phyloP scores from a whole-genome alignment of 2,113 vertebrate species.

The Zeus faber region DNA sequence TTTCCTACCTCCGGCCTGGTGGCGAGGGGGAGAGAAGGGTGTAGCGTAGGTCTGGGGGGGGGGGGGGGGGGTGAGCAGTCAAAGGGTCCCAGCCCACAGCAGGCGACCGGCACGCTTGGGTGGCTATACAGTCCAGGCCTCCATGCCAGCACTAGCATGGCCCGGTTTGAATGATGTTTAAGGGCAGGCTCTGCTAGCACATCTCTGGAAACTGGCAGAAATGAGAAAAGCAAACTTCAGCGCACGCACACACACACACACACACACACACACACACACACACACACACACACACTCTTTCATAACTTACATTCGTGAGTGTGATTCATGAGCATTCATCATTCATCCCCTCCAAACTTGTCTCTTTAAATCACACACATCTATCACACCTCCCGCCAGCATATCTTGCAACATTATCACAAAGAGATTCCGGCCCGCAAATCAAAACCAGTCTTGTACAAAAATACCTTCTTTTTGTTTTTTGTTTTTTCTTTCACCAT shows the following conservation, averaged over 20 bases:
- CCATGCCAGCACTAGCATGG: conserved; percentile 31
- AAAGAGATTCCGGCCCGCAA: conserved; percentile 55
- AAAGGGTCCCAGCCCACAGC: conserved; percentile 52
- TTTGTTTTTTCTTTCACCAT: conserved; percentile 32
- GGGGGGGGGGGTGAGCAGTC: conserved; percentile 27
- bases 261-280: conserved; percentile 15
- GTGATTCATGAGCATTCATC: conserved; percentile 23
- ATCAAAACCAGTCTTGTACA: conserved; percentile 64
- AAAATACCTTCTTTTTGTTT: conserved; percentile 52
- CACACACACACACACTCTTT: conserved; percentile 13
- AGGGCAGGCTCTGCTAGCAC: conserved; percentile 50
- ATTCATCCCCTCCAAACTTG: background rate
- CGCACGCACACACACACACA: conserved; percentile 18
- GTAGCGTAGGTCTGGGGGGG: conserved; percentile 19
- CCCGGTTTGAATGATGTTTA: conserved; percentile 61
- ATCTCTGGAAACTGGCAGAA: conserved; percentile 40
- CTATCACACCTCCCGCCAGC: conserved; percentile 33
- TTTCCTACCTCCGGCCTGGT: conserved; percentile 74
- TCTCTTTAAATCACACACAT: conserved; percentile 4
- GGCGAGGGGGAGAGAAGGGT: conserved; percentile 16
- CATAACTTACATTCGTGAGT: conserved; percentile 12
- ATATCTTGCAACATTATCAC: conserved; percentile 55
- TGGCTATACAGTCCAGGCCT: conserved; percentile 55
- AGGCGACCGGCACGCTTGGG: conserved; percentile 51
- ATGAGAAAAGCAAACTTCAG: background rate